A percentile compares a stretch with the other conserved stretches of the same genome.
These are phyloP conservation scores for Odontocerum albicorne DNA, from an alignment of 2,888 invertebrate species.

Conservation along the genomic window DNA sequence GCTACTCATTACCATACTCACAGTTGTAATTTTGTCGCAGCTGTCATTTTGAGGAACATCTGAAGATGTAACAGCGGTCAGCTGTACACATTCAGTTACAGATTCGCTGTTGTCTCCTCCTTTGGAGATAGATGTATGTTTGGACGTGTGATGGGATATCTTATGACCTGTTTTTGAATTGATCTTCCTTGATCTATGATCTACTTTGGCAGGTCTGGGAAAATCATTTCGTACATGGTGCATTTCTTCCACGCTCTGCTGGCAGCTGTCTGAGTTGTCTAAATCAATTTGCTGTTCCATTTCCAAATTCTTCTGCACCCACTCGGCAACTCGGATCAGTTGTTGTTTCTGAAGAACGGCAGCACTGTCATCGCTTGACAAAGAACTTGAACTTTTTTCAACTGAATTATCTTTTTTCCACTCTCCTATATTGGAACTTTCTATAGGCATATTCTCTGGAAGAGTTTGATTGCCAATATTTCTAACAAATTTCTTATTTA, in stretches of 20 bases:
- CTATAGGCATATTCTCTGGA: constrained; percentile 14
- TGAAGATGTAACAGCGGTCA: background rate
- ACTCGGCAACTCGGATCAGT: constrained; percentile 71
- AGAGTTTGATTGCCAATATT: constrained; percentile 28
- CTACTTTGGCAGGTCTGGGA: constrained; percentile 34
- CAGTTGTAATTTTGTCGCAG: background rate
- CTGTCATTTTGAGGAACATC: too few relatives aligned
- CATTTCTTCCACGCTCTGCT: constrained; percentile 31
- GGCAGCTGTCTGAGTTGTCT: constrained; percentile 31
- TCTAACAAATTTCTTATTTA: constrained; percentile 31
- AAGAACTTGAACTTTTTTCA: constrained; percentile 55
- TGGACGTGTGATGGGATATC: constrained; percentile 21
- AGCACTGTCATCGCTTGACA: constrained; percentile 57
- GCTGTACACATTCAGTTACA: background rate
- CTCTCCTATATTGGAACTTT: constrained; percentile 13
- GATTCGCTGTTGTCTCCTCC: too few relatives aligned
- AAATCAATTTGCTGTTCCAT: constrained; percentile 55
- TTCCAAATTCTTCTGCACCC: constrained; percentile 69
- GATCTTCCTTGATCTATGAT: constrained; percentile 23
- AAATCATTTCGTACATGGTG: constrained; percentile 36
- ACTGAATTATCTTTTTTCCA: constrained; percentile 31
- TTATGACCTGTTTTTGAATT: constrained; percentile 21
- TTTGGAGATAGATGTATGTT: background rate
- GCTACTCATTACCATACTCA: constrained; percentile 4
- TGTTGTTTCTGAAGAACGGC: constrained; percentile 64